Evolutionary conservation across 2,797 vertebrate genomes (phyloP), one percentile per base, ranked within the genome.

Genomic region (Pachyuromys duprasi): DNA sequence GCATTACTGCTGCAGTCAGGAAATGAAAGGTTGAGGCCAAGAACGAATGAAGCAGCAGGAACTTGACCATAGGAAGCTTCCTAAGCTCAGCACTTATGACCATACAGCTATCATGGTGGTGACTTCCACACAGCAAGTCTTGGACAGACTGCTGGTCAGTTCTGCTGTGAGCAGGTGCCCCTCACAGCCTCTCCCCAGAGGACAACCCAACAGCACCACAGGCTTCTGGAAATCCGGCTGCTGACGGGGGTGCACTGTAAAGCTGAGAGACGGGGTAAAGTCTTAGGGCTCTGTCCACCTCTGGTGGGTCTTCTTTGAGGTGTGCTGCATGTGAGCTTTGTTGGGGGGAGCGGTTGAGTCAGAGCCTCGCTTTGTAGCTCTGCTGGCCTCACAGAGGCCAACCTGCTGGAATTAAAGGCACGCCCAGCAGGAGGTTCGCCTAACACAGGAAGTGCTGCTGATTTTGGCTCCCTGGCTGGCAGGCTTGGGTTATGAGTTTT

Each of bases 161-260:
- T 63, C 26, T n/a, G 33, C 42, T 0, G 0, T 60, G 2, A 65
- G 0, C 2, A 0, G 22, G 31, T 15, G 2, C 12, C 55, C 8
- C 55, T 81, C 79, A n/a, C 18, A 80, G 31, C 13, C 53, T 57
- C 53, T 57, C 18, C 20, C 18, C 14, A 22, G 79, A 39, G n/a
- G 17, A 82, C 36, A 28, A 62, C 36, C 24, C 62, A 55, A 9
- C 28, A 60, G 33, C 63, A 60, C 20, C 17, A 0, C 0, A 22
- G 31, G 15, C n/a, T 90, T 87, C 86, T 67, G 86, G 75, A 86
- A 81, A 70, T 60, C 62, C 20, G 74, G 26, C 17, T 62, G 20
- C 53, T 15, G 69, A 49, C 88, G 53, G 67, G 60, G 45, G 42
- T 49, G 15, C 15, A 20, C 3, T 24, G 39, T 87, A 72, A 70